Conservation (phyloP, 92 coral and sea anemone genomes). For the Montipora capitata region DNA sequence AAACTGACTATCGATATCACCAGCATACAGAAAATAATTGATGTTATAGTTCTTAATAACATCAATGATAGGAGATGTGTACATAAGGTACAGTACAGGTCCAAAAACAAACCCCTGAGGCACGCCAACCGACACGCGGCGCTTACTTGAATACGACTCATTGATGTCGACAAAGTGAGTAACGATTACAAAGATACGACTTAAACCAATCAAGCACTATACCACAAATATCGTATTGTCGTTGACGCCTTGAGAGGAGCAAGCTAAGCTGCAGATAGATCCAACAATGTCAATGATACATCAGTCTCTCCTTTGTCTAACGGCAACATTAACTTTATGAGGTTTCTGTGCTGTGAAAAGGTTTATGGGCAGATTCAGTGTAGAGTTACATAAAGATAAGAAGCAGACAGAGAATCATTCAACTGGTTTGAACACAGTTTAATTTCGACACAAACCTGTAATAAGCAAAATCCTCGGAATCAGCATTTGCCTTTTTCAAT, state of each 20-base stretch:
- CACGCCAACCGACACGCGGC: constrained; percentile 35
- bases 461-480: constrained; percentile 30
- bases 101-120: constrained; percentile 57
- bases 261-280: constrained; percentile 38
- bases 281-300: constrained; percentile 15
- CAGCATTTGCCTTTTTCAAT: constrained; percentile 44
- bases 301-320: constrained; percentile 6
- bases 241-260: constrained; percentile 36
- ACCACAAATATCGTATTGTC: constrained; percentile 44
- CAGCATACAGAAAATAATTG: constrained; percentile 55
- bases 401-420: neutral
- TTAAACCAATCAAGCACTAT: constrained; percentile 37
- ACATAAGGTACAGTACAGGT: constrained; percentile 1
- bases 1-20: constrained; percentile 26
- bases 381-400: constrained; percentile 31
- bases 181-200: constrained; percentile 38
- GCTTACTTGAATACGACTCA: constrained; percentile 36
- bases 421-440: constrained; percentile 48
- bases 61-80: constrained; percentile 22
- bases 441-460: constrained; percentile 57
- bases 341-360: constrained; percentile 64
- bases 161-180: constrained; percentile 59
- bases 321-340: neutral
- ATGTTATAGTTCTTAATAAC: constrained; percentile 38
- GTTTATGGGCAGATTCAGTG: neutral